Percentiles rank a stretch among this genome's conserved stretches.
Evolutionary conservation across 2,888 invertebrate species (phyloP).

Genomic region (Stegophylla sp.): DNA sequence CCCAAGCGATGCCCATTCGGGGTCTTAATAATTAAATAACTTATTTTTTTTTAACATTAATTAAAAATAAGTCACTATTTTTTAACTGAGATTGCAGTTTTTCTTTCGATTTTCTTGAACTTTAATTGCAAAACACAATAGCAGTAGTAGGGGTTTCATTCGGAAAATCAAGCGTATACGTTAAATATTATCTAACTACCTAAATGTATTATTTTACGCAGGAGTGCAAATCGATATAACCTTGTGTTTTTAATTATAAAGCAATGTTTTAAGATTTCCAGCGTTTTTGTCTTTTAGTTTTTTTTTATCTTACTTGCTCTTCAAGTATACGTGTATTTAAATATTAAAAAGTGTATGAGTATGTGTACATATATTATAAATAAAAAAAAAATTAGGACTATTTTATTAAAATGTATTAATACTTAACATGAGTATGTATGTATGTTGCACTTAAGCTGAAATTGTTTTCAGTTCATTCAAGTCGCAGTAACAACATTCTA

Average conservation of each 20-base stretch:
- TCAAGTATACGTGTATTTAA: slow-evolving; percentile 33
- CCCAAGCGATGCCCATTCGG: slow-evolving; percentile 53
- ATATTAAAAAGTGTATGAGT: neutral
- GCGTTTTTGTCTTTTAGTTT: neutral
- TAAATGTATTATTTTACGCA: slow-evolving; percentile 38
- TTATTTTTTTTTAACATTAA: neutral
- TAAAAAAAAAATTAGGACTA: slow-evolving; percentile 22
- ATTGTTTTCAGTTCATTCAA: slow-evolving; percentile 16
- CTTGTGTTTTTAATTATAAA: slow-evolving; percentile 22
- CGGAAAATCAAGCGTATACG: neutral
- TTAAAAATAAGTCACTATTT: slow-evolving; percentile 7
- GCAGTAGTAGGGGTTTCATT: slow-evolving; percentile 4
- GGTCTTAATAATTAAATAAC: slow-evolving; percentile 46
- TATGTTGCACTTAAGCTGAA: slow-evolving; percentile 11
- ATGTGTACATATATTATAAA: neutral
- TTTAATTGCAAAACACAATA: neutral
- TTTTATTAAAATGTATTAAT: slow-evolving; percentile 42
- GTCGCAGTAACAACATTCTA: neutral
- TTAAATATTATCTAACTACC: slow-evolving; percentile 22
- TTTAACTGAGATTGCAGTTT: slow-evolving; percentile 20
- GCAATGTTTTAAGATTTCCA: neutral
- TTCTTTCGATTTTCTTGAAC: neutral
- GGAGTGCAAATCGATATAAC: neutral
- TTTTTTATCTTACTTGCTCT: slow-evolving; percentile 26
- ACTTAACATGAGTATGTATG: slow-evolving; percentile 16